Conservation (phyloP, 2,888 invertebrate genomes). For the Hololepta plana region DNA sequence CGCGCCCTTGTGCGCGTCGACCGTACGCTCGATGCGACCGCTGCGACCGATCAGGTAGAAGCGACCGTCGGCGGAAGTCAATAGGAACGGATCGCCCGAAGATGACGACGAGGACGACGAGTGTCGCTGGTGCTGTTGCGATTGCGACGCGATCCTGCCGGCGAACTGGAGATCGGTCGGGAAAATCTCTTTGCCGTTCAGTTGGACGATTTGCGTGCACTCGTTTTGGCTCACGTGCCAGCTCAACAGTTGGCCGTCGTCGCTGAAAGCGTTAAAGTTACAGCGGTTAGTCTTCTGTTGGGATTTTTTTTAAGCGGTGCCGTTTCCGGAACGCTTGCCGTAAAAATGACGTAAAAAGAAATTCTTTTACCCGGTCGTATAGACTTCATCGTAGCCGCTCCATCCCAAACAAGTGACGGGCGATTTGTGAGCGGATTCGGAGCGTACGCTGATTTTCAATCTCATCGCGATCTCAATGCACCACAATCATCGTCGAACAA, state of each 20-base stretch:
- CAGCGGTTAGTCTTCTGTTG: background rate
- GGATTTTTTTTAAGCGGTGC: background rate
- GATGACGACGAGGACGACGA: too few relatives aligned
- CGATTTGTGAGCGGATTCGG: constrained; percentile 56
- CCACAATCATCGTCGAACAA: too few relatives aligned
- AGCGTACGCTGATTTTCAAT: constrained; percentile 60
- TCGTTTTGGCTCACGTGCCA: constrained; percentile 77
- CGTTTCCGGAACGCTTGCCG: constrained; percentile 1
- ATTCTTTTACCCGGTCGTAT: constrained; percentile 78
- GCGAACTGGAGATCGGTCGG: constrained; percentile 82
- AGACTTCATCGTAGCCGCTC: constrained; percentile 87
- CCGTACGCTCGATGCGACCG: constrained; percentile 82
- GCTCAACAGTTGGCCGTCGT: constrained; percentile 75
- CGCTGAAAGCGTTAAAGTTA: constrained; percentile 36
- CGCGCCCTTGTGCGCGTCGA: constrained; percentile 85
- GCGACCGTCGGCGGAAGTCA: constrained; percentile 79
- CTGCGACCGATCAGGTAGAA: constrained; percentile 77
- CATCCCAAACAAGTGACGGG: constrained; percentile 84
- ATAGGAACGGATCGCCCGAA: constrained; percentile 69
- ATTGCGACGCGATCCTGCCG: constrained; percentile 29
- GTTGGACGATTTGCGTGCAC: constrained; percentile 54
- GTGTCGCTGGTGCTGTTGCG: too few relatives aligned
- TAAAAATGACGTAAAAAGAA: constrained; percentile 4
- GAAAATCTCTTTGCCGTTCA: constrained; percentile 58
- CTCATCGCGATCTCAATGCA: too few relatives aligned